Conservation (phyloP, 2,888 invertebrate genomes). For the Drosophila histrio region DNA sequence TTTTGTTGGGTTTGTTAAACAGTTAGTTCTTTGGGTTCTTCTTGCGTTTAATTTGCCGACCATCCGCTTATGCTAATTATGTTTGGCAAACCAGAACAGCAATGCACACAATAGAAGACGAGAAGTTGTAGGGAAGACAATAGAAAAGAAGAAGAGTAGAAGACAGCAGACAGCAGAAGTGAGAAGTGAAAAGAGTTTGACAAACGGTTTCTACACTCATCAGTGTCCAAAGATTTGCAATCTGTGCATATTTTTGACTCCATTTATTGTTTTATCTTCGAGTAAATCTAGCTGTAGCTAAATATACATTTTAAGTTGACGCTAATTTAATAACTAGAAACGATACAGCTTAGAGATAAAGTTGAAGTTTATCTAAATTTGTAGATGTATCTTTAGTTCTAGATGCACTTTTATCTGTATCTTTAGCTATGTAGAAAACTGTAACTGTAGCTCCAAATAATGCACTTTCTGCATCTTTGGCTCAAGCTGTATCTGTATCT, state of each 20-base stretch:
- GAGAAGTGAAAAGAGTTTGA: neutral
- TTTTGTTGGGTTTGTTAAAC: conserved; percentile 6
- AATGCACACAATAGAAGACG: conserved; percentile 5
- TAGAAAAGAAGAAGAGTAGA: neutral
- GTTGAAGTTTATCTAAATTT: neutral
- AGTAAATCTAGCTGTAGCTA: neutral
- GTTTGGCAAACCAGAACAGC: conserved; percentile 54
- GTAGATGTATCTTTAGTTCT: neutral
- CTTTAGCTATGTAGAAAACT: too few relatives aligned
- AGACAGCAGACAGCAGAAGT: neutral
- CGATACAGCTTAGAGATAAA: neutral
- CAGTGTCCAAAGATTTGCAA: neutral
- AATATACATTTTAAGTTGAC: neutral
- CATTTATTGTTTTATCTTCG: neutral
- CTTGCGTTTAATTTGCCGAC: conserved; percentile 44
- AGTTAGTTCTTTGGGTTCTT: conserved; percentile 12
- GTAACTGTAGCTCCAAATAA: too few relatives aligned
- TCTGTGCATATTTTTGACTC: neutral
- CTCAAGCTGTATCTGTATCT: neutral
- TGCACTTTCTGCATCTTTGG: neutral
- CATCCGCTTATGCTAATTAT: conserved; percentile 69
- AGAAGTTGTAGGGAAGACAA: neutral
- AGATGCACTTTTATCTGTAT: neutral
- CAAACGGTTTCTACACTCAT: conserved; percentile 24
- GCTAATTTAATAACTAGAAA: neutral